Conservation (phyloP, 1,140 invertebrate species). For the Procambarus clarkii region DNA sequence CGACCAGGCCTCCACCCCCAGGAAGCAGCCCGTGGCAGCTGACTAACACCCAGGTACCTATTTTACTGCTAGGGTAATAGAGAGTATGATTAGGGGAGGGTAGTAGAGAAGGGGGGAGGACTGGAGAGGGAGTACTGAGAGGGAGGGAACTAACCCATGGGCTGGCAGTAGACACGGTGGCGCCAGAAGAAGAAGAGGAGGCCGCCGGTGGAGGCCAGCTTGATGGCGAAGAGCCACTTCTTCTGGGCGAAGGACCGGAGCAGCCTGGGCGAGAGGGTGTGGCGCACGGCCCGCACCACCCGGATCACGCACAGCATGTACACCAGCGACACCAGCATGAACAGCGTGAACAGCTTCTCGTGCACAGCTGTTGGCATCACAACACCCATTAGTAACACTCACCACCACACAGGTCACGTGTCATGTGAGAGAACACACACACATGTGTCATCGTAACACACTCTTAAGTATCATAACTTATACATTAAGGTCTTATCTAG, state of each 20-base stretch:
- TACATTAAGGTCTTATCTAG: too few relatives aligned
- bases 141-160: conserved; percentile 83
- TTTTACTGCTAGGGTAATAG: too few relatives aligned
- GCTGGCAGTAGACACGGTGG: conserved; percentile 90
- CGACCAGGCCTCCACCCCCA: too few relatives aligned
- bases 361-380: conserved; percentile 65
- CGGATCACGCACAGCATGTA: conserved; percentile 87
- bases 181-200: conserved; percentile 90
- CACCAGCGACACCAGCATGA: conserved; percentile 90
- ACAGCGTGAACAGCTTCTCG: conserved; percentile 87
- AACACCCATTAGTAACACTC: too few relatives aligned
- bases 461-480: too few relatives aligned
- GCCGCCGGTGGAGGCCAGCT: conserved; percentile 86
- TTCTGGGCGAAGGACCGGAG: conserved; percentile 82
- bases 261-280: conserved; percentile 75
- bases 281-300: conserved; percentile 76
- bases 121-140: not conserved
- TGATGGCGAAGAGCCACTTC: conserved; percentile 85
- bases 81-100: not conserved
- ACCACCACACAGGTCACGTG: too few relatives aligned
- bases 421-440: too few relatives aligned
- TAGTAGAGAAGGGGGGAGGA: not conserved
- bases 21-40: too few relatives aligned
- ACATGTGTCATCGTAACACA: too few relatives aligned
- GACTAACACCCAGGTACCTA: too few relatives aligned